phyloP scores from a whole-genome alignment of 2,797 vertebrate genomes.

The Enteromius trimaculatus region DNA sequence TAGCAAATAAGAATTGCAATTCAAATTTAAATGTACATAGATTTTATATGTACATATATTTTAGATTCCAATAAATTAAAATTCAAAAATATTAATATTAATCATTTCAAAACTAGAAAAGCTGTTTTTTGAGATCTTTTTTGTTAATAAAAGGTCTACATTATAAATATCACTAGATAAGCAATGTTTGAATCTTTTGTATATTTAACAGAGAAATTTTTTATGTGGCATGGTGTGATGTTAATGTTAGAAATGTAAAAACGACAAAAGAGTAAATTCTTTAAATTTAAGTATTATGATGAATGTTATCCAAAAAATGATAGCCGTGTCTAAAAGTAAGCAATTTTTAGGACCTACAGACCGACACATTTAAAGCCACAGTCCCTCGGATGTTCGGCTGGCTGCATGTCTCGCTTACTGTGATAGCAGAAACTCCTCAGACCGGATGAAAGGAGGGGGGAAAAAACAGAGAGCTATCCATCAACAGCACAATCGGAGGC shows the following conservation, averaged over 20 bases:
- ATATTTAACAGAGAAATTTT: background rate
- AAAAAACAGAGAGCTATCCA: conserved; percentile 75
- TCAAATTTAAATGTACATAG: background rate
- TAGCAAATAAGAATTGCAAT: background rate
- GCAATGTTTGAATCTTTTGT: background rate
- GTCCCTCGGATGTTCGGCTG: conserved; percentile 50
- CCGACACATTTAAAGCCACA: conserved; percentile 62
- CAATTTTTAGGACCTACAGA: background rate
- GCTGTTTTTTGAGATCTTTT: too few species aligned
- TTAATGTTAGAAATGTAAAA: background rate
- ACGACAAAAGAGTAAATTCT: background rate
- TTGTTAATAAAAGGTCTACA: background rate
- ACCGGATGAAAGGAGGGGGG: conserved; percentile 56
- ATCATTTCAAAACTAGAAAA: background rate
- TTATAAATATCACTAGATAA: background rate
- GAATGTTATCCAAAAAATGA: background rate
- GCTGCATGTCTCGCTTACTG: conserved; percentile 59
- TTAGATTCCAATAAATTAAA: background rate
- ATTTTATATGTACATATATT: background rate
- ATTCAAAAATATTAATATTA: background rate
- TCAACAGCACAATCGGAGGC: conserved; percentile 76
- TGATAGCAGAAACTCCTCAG: conserved; percentile 69
- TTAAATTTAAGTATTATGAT: background rate
- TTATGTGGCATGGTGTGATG: background rate
- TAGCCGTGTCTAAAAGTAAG: background rate